A percentile compares a stretch with the other conserved stretches of the same genome.
Evolutionary conservation across 2,888 invertebrate genomes (phyloP).

Genomic region (Ptychoptera albimana): DNA sequence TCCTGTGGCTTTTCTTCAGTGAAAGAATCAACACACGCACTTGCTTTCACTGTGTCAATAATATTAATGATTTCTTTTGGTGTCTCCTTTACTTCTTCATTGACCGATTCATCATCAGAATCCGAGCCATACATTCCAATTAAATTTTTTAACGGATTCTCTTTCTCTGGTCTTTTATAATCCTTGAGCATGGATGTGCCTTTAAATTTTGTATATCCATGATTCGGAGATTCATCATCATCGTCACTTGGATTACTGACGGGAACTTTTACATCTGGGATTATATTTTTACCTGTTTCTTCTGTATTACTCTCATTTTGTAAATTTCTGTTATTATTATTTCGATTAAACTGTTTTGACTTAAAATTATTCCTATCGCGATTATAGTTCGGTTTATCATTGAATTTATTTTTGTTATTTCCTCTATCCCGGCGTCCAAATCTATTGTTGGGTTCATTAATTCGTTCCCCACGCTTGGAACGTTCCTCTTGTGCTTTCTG

Average conservation of each 20-base stretch:
- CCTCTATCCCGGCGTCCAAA: constrained; percentile 29
- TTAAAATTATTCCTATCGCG: constrained; percentile 3
- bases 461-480: constrained; percentile 57
- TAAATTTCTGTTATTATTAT: background rate
- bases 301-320: background rate
- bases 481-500: constrained; percentile 47
- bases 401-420: background rate
- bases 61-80: no score
- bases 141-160: constrained; percentile 17
- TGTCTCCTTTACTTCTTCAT: background rate
- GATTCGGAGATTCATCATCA: constrained; percentile 1
- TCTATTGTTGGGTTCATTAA: constrained; percentile 31
- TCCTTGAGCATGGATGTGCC: constrained; percentile 9
- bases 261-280: background rate
- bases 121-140: constrained; percentile 26
- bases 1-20: background rate
- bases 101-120: constrained; percentile 12
- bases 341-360: constrained; percentile 1
- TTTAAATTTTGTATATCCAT: constrained; percentile 7
- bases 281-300: no score
- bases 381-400: background rate
- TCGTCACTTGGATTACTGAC: background rate
- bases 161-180: constrained; percentile 3
- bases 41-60: no score
- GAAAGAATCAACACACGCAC: no score